A percentile compares a stretch with the other conserved stretches of the same genome.
Conservation (phyloP, 2,113 vertebrate species). For the Phoxinus phoxinus region DNA sequence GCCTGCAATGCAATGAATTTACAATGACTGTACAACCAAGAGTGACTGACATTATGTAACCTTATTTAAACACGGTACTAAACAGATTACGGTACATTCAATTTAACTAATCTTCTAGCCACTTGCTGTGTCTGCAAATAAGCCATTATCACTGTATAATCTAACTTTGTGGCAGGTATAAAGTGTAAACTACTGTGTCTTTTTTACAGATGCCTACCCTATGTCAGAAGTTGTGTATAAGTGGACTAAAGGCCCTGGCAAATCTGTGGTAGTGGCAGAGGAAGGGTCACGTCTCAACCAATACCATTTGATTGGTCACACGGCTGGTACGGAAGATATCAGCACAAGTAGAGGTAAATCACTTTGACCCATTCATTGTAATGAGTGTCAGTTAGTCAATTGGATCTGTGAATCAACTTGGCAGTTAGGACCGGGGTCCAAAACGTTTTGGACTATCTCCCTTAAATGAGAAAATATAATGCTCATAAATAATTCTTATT, state of each 20-base stretch:
- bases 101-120: constrained; percentile 1
- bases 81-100: background rate
- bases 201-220: constrained; percentile 88
- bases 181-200: constrained; percentile 5
- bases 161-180: background rate
- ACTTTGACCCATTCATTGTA: background rate
- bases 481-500: background rate
- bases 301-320: constrained; percentile 93
- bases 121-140: background rate
- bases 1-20: constrained; percentile 6
- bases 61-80: background rate
- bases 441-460: background rate
- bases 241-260: constrained; percentile 88
- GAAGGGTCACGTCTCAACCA: constrained; percentile 95
- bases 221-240: constrained; percentile 94
- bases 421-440: background rate
- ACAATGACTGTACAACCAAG: constrained; percentile 23
- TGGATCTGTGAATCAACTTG: constrained; percentile 12
- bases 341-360: constrained; percentile 89
- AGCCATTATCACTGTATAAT: background rate
- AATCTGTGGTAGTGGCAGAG: constrained; percentile 93
- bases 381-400: background rate
- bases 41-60: background rate
- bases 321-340: constrained; percentile 90
- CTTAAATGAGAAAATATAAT: background rate